A percentile compares a stretch with the other conserved stretches of the same genome.
phyloP scores from a whole-genome alignment of 2,888 invertebrate species.

The Prosopocoilus inquinatus region DNA sequence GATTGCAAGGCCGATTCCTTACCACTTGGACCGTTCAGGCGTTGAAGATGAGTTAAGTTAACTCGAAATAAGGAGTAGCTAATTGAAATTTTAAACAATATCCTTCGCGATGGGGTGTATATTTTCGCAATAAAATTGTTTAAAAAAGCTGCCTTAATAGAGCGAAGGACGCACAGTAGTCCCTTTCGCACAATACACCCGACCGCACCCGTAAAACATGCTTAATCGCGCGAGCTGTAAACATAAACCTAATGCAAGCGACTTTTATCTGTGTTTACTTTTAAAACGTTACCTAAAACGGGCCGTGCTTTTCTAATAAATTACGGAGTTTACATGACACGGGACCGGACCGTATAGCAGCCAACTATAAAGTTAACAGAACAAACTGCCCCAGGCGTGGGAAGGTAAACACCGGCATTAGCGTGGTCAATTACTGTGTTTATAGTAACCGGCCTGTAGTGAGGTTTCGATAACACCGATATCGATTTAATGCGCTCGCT shows the following conservation, averaged over 20 bases:
- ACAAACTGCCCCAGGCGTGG: neutral
- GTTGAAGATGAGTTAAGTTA: too few relatives aligned
- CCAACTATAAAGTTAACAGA: neutral
- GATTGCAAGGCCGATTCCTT: too few relatives aligned
- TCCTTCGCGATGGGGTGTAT: too few relatives aligned
- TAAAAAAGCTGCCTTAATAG: too few relatives aligned
- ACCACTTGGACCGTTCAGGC: too few relatives aligned
- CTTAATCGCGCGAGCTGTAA: neutral
- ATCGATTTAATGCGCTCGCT: neutral
- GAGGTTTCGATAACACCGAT: neutral
- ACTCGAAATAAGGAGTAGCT: too few relatives aligned
- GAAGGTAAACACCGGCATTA: neutral
- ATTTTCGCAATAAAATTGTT: too few relatives aligned
- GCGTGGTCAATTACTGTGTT: neutral
- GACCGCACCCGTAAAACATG: too few relatives aligned
- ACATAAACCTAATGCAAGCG: neutral
- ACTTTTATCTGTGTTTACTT: neutral
- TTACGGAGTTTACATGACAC: neutral
- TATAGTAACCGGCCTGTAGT: neutral
- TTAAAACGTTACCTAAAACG: neutral
- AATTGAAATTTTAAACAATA: too few relatives aligned
- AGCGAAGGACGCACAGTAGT: too few relatives aligned
- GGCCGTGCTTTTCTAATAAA: neutral
- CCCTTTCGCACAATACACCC: too few relatives aligned
- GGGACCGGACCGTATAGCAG: neutral